Base-by-base conservation (phyloP, 2,888 invertebrate species). In the Arge pagana region DNA sequence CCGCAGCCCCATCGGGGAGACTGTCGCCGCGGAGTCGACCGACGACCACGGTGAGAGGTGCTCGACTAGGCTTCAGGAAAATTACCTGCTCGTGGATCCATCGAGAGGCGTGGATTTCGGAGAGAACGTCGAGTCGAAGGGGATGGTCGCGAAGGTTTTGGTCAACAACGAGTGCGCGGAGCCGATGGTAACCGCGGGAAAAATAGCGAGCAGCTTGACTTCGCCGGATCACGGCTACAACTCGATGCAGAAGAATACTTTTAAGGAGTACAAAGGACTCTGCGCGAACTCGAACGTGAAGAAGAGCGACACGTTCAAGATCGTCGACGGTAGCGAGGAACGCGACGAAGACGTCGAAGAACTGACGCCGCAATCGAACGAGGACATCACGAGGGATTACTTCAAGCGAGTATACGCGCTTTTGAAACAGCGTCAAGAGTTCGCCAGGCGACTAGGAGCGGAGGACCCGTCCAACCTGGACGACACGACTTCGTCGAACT, bases 401-500 rank as follows among this genome's bases (percentile, higher is more conserved):
- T 74, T 75, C 55, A 64, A 59, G 26, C 61, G 74, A 37, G 74
- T 75, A 54, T 74, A 75, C 57, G 71, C 72, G 42, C 59, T 71
- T 35, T 53, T 75, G 57, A 71, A 69, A 53, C 65, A 59, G 39
- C 61, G 69, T 19, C 67, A 67, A 30, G 61, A 62, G 33, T 58
- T 58, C 8, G 58, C 56, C 33, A 62, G 60, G n/a, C 56, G 24
- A 19, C 24, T 55, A 2, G 52, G 61, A 10, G 50, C 56, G 26
- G 62, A 45, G 7, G 49, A 55, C 26, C 45, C 57, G 11, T 50
- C 55, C 4, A 57, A 56, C 30, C 56, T 55, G 50, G 64, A 68
- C 37, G 72, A 72, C 48, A 65, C 67, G 5, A 67, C 69, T 13
- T 67, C 70, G 1, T 66, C 70, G 33, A 68, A 66, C 57, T 66